Percentiles rank a stretch among this genome's conserved stretches.
These are phyloP conservation scores for Parazoanthus swiftii DNA, from an alignment of 92 coral and sea anemone genomes.

Conservation along the genomic window DNA sequence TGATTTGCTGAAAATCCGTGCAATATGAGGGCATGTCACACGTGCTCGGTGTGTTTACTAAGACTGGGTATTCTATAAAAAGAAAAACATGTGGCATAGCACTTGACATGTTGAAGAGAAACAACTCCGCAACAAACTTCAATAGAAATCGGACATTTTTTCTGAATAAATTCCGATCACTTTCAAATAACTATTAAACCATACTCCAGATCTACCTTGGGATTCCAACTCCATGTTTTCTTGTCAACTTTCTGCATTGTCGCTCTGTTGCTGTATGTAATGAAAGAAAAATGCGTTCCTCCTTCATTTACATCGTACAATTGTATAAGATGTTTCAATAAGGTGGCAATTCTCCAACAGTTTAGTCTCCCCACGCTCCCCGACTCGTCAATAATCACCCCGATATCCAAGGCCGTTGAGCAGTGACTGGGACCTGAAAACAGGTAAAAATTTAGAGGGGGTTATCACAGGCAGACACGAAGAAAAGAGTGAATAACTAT, in stretches of 20 bases:
- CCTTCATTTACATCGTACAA: background rate
- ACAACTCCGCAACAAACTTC: no score
- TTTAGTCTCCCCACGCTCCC: conserved; percentile 13
- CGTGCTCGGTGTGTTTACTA: no score
- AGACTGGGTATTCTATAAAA: no score
- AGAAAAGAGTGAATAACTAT: no score
- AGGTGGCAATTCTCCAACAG: background rate
- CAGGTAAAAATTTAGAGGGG: background rate
- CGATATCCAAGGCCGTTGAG: conserved; percentile 25
- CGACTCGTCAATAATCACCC: conserved; percentile 11
- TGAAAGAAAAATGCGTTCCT: conserved; percentile 23
- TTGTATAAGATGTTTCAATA: background rate
- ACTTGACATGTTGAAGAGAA: no score
- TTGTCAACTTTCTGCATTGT: background rate
- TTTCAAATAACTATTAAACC: background rate
- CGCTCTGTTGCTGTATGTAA: background rate
- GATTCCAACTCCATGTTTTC: conserved; percentile 1
- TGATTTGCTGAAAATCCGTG: no score
- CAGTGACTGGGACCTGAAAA: conserved; percentile 19
- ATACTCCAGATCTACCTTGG: background rate
- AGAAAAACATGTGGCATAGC: no score
- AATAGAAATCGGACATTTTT: no score
- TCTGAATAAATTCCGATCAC: background rate
- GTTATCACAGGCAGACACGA: no score
- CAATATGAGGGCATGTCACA: no score